Evolutionary conservation across 2,797 vertebrate genomes (phyloP).

Genomic region (Smutsia temminckii): DNA sequence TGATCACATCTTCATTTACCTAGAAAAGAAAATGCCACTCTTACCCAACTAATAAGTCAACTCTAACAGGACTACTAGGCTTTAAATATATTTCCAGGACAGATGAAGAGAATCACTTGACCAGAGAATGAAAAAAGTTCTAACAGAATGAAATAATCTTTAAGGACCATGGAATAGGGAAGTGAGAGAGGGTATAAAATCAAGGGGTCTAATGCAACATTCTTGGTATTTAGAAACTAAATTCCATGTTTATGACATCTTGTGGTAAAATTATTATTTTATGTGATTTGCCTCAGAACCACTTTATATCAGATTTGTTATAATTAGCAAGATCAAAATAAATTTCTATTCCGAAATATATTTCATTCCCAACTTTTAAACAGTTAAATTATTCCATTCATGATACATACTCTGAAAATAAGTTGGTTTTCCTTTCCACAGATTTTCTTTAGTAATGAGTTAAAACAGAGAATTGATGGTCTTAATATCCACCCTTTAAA

Average conservation of each 20-base stretch:
- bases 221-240: background rate
- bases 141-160: background rate
- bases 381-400: conserved; percentile 32
- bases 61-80: background rate
- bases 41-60: background rate
- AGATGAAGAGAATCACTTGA: background rate
- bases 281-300: too few relatives aligned
- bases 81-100: conserved; percentile 21
- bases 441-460: conserved; percentile 41
- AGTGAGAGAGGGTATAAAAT: background rate
- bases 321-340: conserved; percentile 22
- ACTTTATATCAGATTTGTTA: background rate
- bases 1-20: background rate
- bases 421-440: background rate
- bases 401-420: background rate
- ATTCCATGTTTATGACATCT: background rate
- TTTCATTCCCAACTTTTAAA: conserved; percentile 20
- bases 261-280: conserved; percentile 9
- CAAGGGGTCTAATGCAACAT: background rate
- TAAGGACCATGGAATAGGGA: background rate
- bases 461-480: background rate
- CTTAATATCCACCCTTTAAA: background rate
- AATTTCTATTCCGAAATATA: conserved; percentile 33
- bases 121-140: background rate
- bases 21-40: background rate